Evolutionary conservation across 2,113 vertebrate species (phyloP).

Genomic region (Mionectes macconnelli): DNA sequence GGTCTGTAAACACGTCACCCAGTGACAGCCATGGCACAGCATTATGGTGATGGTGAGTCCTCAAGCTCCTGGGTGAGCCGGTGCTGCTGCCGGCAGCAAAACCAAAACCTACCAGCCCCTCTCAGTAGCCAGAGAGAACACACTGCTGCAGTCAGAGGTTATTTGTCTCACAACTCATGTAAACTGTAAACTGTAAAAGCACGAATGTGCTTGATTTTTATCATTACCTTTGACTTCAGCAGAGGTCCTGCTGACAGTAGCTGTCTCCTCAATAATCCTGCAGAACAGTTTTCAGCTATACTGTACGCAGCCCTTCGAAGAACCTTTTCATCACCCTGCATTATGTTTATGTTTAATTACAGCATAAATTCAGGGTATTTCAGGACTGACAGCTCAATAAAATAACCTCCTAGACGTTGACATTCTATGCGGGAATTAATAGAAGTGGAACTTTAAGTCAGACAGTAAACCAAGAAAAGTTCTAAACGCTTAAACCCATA

Average conservation of each 20-base stretch:
- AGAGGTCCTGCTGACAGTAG: not conserved
- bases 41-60: not conserved
- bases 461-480: not conserved
- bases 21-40: not conserved
- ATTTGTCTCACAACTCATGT: not conserved
- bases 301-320: not conserved
- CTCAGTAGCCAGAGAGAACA: not conserved
- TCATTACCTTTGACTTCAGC: not conserved
- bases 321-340: not conserved
- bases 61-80: not conserved
- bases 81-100: fast-evolving
- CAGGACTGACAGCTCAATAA: not conserved
- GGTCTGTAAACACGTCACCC: not conserved
- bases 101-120: not conserved
- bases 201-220: not conserved
- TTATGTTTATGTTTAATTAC: not conserved
- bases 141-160: not conserved
- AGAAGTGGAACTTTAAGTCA: not conserved
- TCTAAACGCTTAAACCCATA: not conserved
- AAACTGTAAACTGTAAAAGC: not conserved
- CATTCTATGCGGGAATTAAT: not conserved
- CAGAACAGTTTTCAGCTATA: not conserved
- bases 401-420: not conserved
- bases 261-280: not conserved
- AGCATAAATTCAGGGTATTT: not conserved